phyloP scores from a whole-genome alignment of 2,888 invertebrate genomes.

The Octodonta nipae region DNA sequence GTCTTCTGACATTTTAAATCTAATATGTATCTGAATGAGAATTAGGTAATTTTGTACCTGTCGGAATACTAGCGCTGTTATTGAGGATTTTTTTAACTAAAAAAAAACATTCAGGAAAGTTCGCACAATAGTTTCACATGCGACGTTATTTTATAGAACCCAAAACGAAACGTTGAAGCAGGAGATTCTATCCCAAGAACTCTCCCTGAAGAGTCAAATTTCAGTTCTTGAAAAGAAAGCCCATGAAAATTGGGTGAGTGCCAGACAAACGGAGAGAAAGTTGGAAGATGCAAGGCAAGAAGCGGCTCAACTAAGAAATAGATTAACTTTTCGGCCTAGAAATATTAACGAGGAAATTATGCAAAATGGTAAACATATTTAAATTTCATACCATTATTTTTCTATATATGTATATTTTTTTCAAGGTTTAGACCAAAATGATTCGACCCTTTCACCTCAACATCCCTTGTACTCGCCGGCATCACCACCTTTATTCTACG shows the following conservation, averaged over 20 bases:
- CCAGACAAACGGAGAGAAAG: constrained; percentile 67
- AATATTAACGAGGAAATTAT: constrained; percentile 37
- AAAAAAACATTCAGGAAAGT: too few relatives aligned
- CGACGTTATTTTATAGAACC: constrained; percentile 29
- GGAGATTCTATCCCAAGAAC: constrained; percentile 78
- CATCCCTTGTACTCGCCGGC: constrained; percentile 36
- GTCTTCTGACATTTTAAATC: too few relatives aligned
- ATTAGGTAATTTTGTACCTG: too few relatives aligned
- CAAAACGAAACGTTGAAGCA: constrained; percentile 54
- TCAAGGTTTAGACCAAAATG: constrained; percentile 40
- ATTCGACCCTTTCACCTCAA: constrained; percentile 35
- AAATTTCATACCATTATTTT: constrained; percentile 1
- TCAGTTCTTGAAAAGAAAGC: constrained; percentile 69
- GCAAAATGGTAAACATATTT: constrained; percentile 35
- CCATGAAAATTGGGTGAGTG: constrained; percentile 74
- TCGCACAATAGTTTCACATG: not conserved
- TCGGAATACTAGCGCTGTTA: too few relatives aligned
- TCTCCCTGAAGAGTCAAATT: constrained; percentile 53
- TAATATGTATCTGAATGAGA: too few relatives aligned
- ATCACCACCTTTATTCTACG: constrained; percentile 35
- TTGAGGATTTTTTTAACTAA: too few relatives aligned
- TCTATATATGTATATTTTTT: not conserved
- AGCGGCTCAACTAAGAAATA: constrained; percentile 50
- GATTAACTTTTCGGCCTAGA: constrained; percentile 44
- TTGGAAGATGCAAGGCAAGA: constrained; percentile 68